A percentile compares a stretch with the other conserved stretches of the same genome.
phyloP scores from a whole-genome alignment of 2,797 vertebrate genomes.

The Argentina silus region DNA sequence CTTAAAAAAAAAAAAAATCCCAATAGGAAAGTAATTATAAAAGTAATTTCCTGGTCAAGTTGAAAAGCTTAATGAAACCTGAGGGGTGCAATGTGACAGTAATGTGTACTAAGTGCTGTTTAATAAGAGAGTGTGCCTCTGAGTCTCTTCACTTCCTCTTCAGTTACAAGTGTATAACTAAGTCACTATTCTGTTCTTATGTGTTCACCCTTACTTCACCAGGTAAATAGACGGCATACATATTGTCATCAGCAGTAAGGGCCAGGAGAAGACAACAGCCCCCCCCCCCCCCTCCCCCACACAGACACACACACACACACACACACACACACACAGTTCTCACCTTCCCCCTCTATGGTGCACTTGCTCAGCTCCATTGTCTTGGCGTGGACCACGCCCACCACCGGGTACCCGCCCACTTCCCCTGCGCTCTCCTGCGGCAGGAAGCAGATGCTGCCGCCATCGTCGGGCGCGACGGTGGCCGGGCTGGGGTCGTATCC shows the following conservation, averaged over 20 bases:
- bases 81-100: too few relatives aligned
- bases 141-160: too few relatives aligned
- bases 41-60: neutral
- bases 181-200: neutral
- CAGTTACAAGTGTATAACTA: neutral
- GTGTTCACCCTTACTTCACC: too few relatives aligned
- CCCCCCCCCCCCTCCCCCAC: too few relatives aligned
- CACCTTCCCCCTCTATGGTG: slow-evolving; percentile 87
- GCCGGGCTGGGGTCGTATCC: slow-evolving; percentile 63
- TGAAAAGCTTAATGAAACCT: neutral
- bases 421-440: slow-evolving; percentile 80
- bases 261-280: too few relatives aligned
- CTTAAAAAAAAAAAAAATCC: neutral
- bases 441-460: slow-evolving; percentile 79
- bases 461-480: slow-evolving; percentile 59
- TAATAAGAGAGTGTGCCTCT: too few relatives aligned
- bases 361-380: slow-evolving; percentile 84
- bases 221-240: neutral
- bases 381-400: slow-evolving; percentile 81
- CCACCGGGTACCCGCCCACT: slow-evolving; percentile 82
- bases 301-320: too few relatives aligned
- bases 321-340: slow-evolving; percentile 26
- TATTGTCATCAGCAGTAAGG: neutral
- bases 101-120: too few relatives aligned
- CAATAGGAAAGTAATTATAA: neutral